A percentile compares a stretch with the other conserved stretches of the same genome.
Evolutionary conservation across 1,140 invertebrate species (phyloP).

Genomic region (Aphis gossypii): DNA sequence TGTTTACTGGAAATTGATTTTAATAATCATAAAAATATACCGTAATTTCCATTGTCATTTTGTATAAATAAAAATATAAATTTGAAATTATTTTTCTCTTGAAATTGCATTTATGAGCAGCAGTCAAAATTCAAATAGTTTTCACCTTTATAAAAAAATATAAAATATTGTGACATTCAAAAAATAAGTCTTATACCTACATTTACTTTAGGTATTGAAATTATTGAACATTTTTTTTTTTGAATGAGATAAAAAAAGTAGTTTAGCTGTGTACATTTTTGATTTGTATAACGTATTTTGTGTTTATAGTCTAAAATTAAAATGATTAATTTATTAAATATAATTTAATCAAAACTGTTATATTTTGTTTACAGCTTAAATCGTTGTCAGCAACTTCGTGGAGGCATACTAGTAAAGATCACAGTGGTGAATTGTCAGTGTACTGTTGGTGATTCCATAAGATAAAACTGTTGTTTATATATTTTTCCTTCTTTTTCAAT

Average conservation of each 20-base stretch:
- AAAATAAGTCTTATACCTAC: too few species aligned
- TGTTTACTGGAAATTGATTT: not conserved
- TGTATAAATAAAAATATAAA: too few species aligned
- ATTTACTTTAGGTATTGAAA: not conserved
- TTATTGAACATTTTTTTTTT: not conserved
- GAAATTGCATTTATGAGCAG: too few species aligned
- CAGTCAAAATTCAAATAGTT: too few species aligned
- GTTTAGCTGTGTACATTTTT: not conserved
- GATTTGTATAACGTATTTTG: not conserved
- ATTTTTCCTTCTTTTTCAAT: slow-evolving; percentile 47
- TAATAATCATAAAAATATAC: not conserved
- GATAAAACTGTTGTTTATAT: slow-evolving; percentile 42
- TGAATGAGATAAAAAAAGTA: not conserved
- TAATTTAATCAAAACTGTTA: not conserved
- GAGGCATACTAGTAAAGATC: slow-evolving; percentile 67
- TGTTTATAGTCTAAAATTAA: not conserved
- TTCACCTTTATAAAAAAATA: too few species aligned
- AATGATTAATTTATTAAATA: not conserved
- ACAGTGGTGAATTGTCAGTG: slow-evolving; percentile 75
- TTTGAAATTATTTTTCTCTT: too few species aligned
- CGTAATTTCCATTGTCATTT: too few species aligned
- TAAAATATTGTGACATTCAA: too few species aligned
- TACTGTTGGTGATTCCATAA: slow-evolving; percentile 73
- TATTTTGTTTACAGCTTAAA: slow-evolving; percentile 71
- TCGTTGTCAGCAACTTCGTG: slow-evolving; percentile 73